Evolutionary conservation across 2,797 vertebrate genomes (phyloP), one percentile per base, ranked within the genome.

Genomic region (Acipenser transmontanus): DNA sequence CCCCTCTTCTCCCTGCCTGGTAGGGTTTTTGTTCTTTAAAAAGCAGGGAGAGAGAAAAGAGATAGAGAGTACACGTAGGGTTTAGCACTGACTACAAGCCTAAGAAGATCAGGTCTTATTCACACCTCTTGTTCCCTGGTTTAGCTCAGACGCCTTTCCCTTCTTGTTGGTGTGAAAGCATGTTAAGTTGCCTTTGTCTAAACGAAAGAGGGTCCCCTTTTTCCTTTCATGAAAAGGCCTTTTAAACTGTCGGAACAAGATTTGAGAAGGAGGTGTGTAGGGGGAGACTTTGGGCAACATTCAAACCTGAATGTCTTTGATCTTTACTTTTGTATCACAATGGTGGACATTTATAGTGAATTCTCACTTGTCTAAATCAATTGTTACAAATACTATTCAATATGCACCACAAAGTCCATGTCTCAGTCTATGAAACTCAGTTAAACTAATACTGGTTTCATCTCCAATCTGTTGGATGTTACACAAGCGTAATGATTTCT

Each of bases 41-140:
- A 87, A 87, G 87, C 84, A 78, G 77, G 80, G 75, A 34, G 49
- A 74, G 81, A 87, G 85, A 88, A 89, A 89, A 80, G 83, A 81
- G 52, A 54, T 54, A n/a, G 52, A 54, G 52, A 54, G 52, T n/a
- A 54, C 76, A 82, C 81, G 80, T 81, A 76, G 86, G 88, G 90
- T 90, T 91, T 90, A 90, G 88, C 86, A 54, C 9, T n/a, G 1
- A 54, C 52, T 54, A 54, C 88, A 87, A 89, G 83, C 88, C 82
- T 77, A 69, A 76, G 78, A 84, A 87, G 90, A 90, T 89, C 82
- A 78, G 85, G 81, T 87, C 86, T 87, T 86, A 90, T 88, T 90
- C 85, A 80, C 89, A 90, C 89, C 87, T 90, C 88, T 90, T 87
- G 86, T 89, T 84, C 84, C 83, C 86, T 85, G 85, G 82, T 88